Percentiles rank a stretch among this genome's conserved stretches.
phyloP scores from a whole-genome alignment of 2,888 invertebrate genomes.

The Acronicta alni region DNA sequence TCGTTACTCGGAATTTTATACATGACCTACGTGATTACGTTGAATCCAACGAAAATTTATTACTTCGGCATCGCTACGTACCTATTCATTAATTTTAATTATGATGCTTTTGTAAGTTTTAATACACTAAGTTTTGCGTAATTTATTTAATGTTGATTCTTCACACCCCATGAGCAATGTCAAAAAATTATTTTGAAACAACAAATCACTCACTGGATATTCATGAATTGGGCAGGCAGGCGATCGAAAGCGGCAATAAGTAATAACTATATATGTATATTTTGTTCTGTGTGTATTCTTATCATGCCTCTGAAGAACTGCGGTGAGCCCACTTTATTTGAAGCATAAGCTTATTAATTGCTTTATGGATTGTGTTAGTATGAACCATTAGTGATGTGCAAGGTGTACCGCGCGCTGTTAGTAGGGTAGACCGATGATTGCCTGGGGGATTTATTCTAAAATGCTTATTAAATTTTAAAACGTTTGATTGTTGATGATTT shows the following conservation, averaged over 20 bases:
- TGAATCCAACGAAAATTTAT: slow-evolving; percentile 33
- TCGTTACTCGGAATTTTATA: slow-evolving; percentile 60
- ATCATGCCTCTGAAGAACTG: slow-evolving; percentile 29
- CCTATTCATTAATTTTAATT: neutral
- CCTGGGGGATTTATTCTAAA: neutral
- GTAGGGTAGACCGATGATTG: slow-evolving; percentile 11
- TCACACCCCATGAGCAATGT: neutral
- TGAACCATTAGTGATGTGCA: slow-evolving; percentile 36
- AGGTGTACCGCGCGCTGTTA: slow-evolving; percentile 44
- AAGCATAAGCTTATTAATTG: slow-evolving; percentile 36
- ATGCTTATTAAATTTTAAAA: too few species aligned
- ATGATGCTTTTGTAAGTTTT: neutral
- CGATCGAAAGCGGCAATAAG: neutral
- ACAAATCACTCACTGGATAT: neutral
- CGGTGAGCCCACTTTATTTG: slow-evolving; percentile 25
- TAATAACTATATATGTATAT: neutral
- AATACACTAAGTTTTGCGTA: neutral
- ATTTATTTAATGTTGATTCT: neutral
- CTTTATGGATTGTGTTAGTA: slow-evolving; percentile 25
- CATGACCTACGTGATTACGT: slow-evolving; percentile 38
- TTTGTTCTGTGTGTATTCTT: slow-evolving; percentile 1
- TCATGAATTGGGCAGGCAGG: neutral
- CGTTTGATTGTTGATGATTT: too few species aligned
- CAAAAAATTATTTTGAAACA: neutral
- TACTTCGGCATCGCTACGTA: slow-evolving; percentile 16